Base-by-base conservation (phyloP, 2,888 invertebrate genomes). In the Mechanitis mazaeus region DNA sequence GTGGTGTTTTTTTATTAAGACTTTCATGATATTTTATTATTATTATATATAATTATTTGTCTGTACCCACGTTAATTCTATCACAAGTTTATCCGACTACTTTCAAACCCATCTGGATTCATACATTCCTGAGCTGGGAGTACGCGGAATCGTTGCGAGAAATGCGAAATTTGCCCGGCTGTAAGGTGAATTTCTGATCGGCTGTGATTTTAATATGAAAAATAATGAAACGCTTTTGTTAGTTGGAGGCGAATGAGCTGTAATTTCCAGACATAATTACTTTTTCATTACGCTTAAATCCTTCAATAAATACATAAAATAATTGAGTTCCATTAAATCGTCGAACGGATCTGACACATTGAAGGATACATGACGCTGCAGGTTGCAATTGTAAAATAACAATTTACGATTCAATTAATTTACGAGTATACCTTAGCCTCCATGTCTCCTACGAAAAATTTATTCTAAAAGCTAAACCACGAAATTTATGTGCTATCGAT, bases 221-320 rank as follows among this genome's bases (percentile, higher is more conserved):
- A 59, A 55, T 55, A 55, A 59, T 59, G 46, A 47, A 57, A 55
- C 35, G 60, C 59, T 59, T 55, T 59, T 59, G 59, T 59, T 54
- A 45, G 35, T 47, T 38, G 38, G 31, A 31, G 54, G 35, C 56
- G 56, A 63, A 54, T 46, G 59, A 55, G 56, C 59, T 55, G 56
- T 54, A 63, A 59, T 63, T 63, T 63, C 56, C 59, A 42, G 56
- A 20, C 56, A 63, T 56, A 63, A 63, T 59, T 59, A 63, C 56
- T 55, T 62, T 62, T 50, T 56, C 58, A 58, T 56, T 47, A 33
- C 56, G 33, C 50, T 60, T 53, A 61, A 55, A 28, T 56, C 50
- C 6, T 50, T 33, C 42, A 57, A 55, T 31, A 50, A 50, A 50
- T 50, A 50, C 31, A 50, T 50, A 50, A 50, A 50, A 50, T 50